A percentile compares a stretch with the other conserved stretches of the same genome.
These are phyloP conservation scores for Corynorhinus townsendii DNA, from an alignment of 2,113 vertebrate genomes.

Conservation along the genomic window DNA sequence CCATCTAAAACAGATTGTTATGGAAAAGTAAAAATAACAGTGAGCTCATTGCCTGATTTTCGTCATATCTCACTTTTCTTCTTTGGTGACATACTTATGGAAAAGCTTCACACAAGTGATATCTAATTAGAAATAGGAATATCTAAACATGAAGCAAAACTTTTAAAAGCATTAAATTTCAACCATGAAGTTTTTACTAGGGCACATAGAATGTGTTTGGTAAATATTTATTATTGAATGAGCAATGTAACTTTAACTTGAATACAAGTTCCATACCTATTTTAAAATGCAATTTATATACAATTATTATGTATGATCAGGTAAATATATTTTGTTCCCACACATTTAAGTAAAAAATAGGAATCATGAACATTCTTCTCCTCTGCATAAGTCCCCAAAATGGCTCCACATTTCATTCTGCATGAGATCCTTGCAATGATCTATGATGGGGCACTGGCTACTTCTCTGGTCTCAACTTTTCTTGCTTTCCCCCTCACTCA, in stretches of 20 bases:
- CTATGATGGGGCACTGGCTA: background rate
- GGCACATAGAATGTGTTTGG: background rate
- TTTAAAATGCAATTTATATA: background rate
- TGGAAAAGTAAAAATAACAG: background rate
- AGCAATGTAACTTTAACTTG: background rate
- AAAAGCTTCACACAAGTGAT: background rate
- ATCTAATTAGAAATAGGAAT: background rate
- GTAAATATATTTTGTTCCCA: background rate
- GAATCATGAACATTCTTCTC: background rate
- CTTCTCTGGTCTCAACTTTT: background rate
- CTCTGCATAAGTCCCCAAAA: background rate
- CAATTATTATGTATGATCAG: background rate
- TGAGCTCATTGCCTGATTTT: background rate
- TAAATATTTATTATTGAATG: background rate
- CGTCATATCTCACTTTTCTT: background rate
- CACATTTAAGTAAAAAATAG: background rate
- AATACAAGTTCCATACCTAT: background rate
- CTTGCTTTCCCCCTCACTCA: background rate
- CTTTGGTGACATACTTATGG: background rate
- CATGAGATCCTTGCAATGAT: background rate
- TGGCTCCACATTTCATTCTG: background rate
- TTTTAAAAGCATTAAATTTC: background rate
- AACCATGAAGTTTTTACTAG: background rate
- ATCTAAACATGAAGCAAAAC: background rate
- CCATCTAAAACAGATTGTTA: background rate